phyloP scores from a whole-genome alignment of 2,888 invertebrate species.

The Acronicta psi region DNA sequence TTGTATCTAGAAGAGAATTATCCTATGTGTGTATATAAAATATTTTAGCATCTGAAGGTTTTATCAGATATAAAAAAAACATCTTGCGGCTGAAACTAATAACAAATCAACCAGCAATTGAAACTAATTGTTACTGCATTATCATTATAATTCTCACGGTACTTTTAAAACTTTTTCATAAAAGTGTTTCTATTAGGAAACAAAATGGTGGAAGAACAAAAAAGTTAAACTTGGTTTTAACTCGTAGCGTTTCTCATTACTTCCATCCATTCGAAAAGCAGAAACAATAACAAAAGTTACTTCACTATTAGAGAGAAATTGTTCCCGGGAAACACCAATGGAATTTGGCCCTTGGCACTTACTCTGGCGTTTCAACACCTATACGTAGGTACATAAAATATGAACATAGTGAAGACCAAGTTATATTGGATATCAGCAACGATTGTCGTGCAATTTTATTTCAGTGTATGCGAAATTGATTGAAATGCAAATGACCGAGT shows the following conservation, averaged over 20 bases:
- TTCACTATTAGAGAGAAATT: slow-evolving; percentile 71
- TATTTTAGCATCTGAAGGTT: too few relatives aligned
- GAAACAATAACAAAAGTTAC: slow-evolving; percentile 74
- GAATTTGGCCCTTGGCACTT: slow-evolving; percentile 54
- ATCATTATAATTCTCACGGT: too few relatives aligned
- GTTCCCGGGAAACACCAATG: slow-evolving; percentile 57
- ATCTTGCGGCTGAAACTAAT: too few relatives aligned
- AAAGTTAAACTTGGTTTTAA: slow-evolving; percentile 47
- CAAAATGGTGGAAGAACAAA: slow-evolving; percentile 17
- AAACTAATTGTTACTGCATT: too few relatives aligned
- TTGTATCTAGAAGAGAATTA: not conserved
- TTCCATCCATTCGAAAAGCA: slow-evolving; percentile 59
- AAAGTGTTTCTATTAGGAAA: slow-evolving; percentile 15
- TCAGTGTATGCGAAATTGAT: slow-evolving; percentile 34
- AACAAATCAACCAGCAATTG: too few relatives aligned
- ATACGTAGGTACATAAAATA: slow-evolving; percentile 18
- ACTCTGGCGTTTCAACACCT: slow-evolving; percentile 22
- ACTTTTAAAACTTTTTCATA: too few relatives aligned
- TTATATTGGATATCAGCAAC: slow-evolving; percentile 36
- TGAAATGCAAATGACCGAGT: slow-evolving; percentile 40
- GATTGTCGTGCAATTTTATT: slow-evolving; percentile 45
- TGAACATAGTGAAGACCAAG: slow-evolving; percentile 31
- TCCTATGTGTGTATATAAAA: too few relatives aligned
- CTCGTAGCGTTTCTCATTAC: slow-evolving; percentile 58
- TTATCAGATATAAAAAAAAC: too few relatives aligned